A percentile compares a stretch with the other conserved stretches of the same genome.
Conservation (phyloP, 2,888 invertebrate genomes). For the Ferdinandea cuprea region DNA sequence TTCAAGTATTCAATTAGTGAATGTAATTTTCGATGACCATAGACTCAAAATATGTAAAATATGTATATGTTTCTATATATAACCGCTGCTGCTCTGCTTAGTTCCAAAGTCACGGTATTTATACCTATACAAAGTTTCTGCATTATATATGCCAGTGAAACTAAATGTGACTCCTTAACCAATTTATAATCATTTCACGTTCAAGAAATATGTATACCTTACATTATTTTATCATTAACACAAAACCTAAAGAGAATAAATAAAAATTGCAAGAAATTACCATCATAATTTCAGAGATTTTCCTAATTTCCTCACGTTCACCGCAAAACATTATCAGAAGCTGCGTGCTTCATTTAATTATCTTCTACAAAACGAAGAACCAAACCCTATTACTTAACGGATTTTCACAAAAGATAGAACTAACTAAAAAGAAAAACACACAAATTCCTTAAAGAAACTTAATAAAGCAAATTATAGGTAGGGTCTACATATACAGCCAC, state of each 20-base stretch:
- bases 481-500: conserved; percentile 12
- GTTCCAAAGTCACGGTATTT: too few relatives aligned
- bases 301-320: conserved; percentile 70
- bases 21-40: too few relatives aligned
- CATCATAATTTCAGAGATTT: conserved; percentile 63
- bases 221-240: too few relatives aligned
- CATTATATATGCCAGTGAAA: too few relatives aligned
- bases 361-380: conserved; percentile 38
- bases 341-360: conserved; percentile 71
- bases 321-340: conserved; percentile 64
- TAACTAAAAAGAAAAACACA: conserved; percentile 34
- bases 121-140: too few relatives aligned
- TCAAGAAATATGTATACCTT: too few relatives aligned
- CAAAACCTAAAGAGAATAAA: conserved; percentile 21
- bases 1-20: too few relatives aligned
- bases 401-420: conserved; percentile 44
- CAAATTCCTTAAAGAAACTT: conserved; percentile 61
- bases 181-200: too few relatives aligned
- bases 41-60: too few relatives aligned
- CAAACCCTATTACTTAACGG: conserved; percentile 32
- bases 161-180: too few relatives aligned
- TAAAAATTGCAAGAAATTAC: conserved; percentile 58
- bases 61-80: too few relatives aligned
- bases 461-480: conserved; percentile 54
- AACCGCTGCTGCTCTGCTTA: too few relatives aligned